phyloP scores from a whole-genome alignment of 2,888 invertebrate genomes.

The Ophraella communa region DNA sequence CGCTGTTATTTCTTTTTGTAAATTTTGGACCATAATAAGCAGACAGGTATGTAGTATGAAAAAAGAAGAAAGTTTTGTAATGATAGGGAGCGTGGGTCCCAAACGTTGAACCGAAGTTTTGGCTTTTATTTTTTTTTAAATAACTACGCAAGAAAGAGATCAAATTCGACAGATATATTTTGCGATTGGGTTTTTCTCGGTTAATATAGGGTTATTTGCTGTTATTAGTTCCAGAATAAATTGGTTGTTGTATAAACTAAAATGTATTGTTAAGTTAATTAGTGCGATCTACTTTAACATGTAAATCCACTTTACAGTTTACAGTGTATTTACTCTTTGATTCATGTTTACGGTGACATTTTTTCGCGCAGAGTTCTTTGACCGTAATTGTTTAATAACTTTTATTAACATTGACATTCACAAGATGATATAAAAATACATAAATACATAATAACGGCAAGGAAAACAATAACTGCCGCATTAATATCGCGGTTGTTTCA shows the following conservation, averaged over 20 bases:
- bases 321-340: background rate
- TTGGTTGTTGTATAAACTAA: background rate
- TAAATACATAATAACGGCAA: background rate
- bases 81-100: conserved; percentile 20
- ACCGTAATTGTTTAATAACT: background rate
- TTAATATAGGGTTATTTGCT: background rate
- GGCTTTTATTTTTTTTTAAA: conserved; percentile 1
- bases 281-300: background rate
- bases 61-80: conserved; percentile 17
- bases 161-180: conserved; percentile 6
- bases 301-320: too few relatives aligned
- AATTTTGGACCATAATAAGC: conserved; percentile 31
- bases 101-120: conserved; percentile 20
- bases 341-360: too few relatives aligned
- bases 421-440: background rate
- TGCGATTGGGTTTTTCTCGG: background rate
- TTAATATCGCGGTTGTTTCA: background rate
- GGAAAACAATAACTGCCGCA: background rate
- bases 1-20: conserved; percentile 29
- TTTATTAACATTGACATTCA: background rate
- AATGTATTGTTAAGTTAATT: background rate
- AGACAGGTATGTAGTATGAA: conserved; percentile 28
- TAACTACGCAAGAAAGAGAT: background rate
- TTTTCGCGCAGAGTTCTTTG: background rate
- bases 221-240: background rate